A percentile compares a stretch with the other conserved stretches of the same genome.
Conservation (phyloP, 2,113 vertebrate genomes). For the Pangasianodon hypophthalmus region DNA sequence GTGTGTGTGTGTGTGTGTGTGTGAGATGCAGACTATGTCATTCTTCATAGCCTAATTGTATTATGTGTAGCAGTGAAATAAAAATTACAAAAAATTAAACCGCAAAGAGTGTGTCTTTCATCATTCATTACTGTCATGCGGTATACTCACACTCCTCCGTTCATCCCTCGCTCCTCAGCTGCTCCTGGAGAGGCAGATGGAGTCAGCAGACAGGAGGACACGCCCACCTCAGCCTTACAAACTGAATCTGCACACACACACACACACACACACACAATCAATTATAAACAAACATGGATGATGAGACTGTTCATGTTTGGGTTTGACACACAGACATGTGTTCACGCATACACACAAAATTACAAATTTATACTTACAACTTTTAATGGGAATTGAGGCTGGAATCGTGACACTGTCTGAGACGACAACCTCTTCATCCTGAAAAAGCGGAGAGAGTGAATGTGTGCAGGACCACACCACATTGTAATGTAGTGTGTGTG, state of each 20-base stretch:
- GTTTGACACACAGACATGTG: neutral
- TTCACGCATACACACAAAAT: neutral
- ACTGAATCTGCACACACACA: conserved; percentile 48
- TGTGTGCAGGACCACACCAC: neutral
- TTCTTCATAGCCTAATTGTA: neutral
- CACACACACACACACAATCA: neutral
- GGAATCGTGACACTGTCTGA: conserved; percentile 47
- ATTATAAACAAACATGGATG: neutral
- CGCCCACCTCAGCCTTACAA: conserved; percentile 68
- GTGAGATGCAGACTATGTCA: neutral
- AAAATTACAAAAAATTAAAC: neutral
- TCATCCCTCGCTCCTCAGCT: conserved; percentile 68
- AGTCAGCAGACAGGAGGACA: conserved; percentile 76
- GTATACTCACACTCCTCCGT: conserved; percentile 67
- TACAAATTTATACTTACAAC: conserved; percentile 60
- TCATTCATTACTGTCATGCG: neutral
- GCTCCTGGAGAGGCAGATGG: conserved; percentile 72
- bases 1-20: too few relatives aligned
- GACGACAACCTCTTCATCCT: conserved; percentile 50
- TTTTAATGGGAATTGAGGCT: conserved; percentile 54
- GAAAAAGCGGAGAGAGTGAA: neutral
- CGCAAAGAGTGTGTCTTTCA: neutral
- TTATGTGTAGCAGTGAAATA: neutral
- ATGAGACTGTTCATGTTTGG: neutral
- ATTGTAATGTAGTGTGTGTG: neutral